Base-by-base conservation (phyloP, 2,797 vertebrate species). In the Oryzias dopingdopingensis region DNA sequence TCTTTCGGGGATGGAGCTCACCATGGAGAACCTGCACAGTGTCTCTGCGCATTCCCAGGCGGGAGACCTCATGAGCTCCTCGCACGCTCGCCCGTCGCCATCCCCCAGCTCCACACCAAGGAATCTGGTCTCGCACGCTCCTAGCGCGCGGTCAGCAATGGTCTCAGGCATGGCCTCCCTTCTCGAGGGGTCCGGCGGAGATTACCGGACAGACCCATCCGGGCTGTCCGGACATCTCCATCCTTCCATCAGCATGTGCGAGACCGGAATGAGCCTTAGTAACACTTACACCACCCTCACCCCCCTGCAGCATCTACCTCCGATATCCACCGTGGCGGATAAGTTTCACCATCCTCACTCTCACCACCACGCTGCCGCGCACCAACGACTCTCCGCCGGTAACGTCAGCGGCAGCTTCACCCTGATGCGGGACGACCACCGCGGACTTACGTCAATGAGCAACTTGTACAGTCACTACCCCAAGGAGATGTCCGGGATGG, bases 231-330 rank as follows among this genome's bases (percentile, higher is more conserved):
- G 83, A 59, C 95, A 96, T 70, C 88, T 98, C 70, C 96, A 97
- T 86, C 94, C 94, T 26, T 95, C 95, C 67, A 96, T 98, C 94
- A 95, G 92, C 89, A 96, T 98, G 96, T 98, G 96, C 82, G 96
- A 98, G 69, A 94, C 82, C 42, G 94, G 93, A 42, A 95, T 96
- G 94, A 94, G 93, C 85, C 88, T 98, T 23, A 94, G 95, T 79
- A 95, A 95, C 89, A 96, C 94, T 14, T 96, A 97, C 90, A 96
- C 96, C 63, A 96, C 96, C 17, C 93, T 97, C 69, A 95, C 96
- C 26, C 96, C 96, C 4, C 92, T 98, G 64, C 96, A 97, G 92
- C 96, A 96, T 89, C 92, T 97, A 86, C 95, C 96, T 62, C 94
- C 95, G 3, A 96, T 97, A 67, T 94, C 96, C 59, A 94, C 94